These are phyloP conservation scores for Metopia argyrocephala DNA, from an alignment of 2,888 invertebrate species.

Conservation along the genomic window DNA sequence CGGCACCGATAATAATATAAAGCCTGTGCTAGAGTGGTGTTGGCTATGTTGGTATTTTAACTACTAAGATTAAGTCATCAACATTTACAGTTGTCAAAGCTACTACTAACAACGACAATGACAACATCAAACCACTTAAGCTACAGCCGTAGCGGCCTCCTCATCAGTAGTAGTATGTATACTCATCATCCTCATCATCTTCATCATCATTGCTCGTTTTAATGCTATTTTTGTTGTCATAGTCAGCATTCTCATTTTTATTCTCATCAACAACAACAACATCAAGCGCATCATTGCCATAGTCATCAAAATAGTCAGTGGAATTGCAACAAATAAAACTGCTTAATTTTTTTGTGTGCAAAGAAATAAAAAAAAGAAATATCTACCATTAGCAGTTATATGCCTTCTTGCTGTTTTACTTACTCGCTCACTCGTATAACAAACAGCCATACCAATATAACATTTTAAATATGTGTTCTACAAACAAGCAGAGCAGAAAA, in stretches of 20 bases:
- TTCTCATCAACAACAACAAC: background rate
- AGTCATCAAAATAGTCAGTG: constrained; percentile 22
- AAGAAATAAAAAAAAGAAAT: background rate
- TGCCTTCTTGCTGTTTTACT: constrained; percentile 47
- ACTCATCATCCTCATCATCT: background rate
- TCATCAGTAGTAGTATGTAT: constrained; percentile 8
- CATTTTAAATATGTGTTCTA: constrained; percentile 20
- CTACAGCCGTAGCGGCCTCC: constrained; percentile 19
- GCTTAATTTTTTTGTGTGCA: constrained; percentile 52
- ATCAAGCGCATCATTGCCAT: background rate
- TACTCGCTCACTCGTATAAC: too few species aligned
- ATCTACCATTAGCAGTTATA: constrained; percentile 34
- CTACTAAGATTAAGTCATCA: constrained; percentile 68
- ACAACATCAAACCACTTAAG: constrained; percentile 57
- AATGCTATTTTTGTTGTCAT: background rate
- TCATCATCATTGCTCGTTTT: background rate
- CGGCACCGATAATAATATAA: constrained; percentile 21
- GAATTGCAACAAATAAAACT: constrained; percentile 36
- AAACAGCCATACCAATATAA: constrained; percentile 34
- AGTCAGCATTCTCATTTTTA: constrained; percentile 32
- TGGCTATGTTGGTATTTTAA: constrained; percentile 57
- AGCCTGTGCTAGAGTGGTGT: background rate
- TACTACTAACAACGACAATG: constrained; percentile 65
- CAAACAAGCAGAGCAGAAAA: background rate
- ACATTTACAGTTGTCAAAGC: constrained; percentile 68